phyloP scores from a whole-genome alignment of 2,113 vertebrate species.

The Rhombomys opimus region DNA sequence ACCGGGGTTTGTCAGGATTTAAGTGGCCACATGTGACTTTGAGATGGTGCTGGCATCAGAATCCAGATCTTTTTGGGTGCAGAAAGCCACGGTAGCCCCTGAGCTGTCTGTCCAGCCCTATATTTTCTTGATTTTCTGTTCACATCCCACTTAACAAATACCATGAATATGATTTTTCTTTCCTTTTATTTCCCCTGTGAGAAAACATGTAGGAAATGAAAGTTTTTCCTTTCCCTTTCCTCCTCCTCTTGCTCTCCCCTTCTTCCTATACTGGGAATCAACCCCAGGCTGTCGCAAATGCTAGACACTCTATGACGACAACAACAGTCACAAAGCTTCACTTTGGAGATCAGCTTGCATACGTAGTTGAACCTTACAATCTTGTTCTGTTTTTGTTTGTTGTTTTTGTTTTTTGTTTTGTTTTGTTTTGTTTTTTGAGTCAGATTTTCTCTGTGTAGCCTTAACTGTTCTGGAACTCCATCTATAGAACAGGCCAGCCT shows the following conservation, averaged over 20 bases:
- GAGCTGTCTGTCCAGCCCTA: not conserved
- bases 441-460: not conserved
- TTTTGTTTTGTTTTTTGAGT: not conserved
- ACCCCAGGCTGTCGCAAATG: not conserved
- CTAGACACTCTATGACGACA: no score
- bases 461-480: not conserved
- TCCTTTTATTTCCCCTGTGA: not conserved
- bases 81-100: not conserved
- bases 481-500: not conserved
- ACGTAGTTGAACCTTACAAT: not conserved
- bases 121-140: not conserved
- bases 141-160: not conserved
- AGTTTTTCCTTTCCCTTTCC: not conserved
- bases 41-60: not conserved
- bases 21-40: not conserved
- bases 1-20: no score
- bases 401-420: not conserved
- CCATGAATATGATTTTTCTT: not conserved
- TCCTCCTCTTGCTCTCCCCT: not conserved
- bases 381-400: not conserved
- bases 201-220: not conserved
- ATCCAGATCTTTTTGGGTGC: not conserved
- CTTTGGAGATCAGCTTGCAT: not conserved
- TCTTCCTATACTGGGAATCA: not conserved
- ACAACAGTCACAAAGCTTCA: not conserved